Base-by-base conservation (phyloP, 2,113 vertebrate genomes). In the Okapia johnstoni region DNA sequence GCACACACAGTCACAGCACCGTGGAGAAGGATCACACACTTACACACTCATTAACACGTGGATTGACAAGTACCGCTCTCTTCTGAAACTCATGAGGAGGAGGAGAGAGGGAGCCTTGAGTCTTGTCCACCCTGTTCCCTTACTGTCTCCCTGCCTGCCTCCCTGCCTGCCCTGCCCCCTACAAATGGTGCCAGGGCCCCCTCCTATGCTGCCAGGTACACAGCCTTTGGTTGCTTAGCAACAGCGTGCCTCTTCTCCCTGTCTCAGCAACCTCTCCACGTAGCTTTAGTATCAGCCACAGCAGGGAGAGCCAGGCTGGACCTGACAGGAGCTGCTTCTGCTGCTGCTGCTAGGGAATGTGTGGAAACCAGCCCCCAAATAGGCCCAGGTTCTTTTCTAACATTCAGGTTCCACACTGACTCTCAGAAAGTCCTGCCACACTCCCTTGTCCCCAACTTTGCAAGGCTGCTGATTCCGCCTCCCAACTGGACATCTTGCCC, bases 201-300 rank as follows among this genome's bases (percentile, higher is more conserved):
- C 86, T 92, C 93, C 87, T 58, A 23, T 52, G 94, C 85, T 76
- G 93, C 89, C 93, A 94, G 96, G 94, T 89, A 88, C 5, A 21
- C 77, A 94, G 79, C 48, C 93, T 96, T 63, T 52, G 55, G 97
- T 96, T 97, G 95, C 98, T 96, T 96, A 94, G 97, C 92, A 90
- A 97, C 81, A 0, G 46, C 1, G 8, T 26, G 46, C 95, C 90
- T 92, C 93, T 76, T 86, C 84, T 63, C 58, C 43, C 79, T 16
- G 23, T 85, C 85, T 90, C 88, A 40, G 88, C 94, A 90, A 61
- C 66, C 57, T 54, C 63, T 76, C 89, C 60, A 21, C 8, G 85
- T 10, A 70, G 88, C 61, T 95, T 60, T 6, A 25, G 66, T 46
- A 88, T 93, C 91, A 89, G 84, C 43, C 2, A 0, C 73, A 85